Evolutionary conservation across 2,888 invertebrate genomes (phyloP), one percentile per base, ranked within the genome.

Genomic region (Rhabditoides inermis): DNA sequence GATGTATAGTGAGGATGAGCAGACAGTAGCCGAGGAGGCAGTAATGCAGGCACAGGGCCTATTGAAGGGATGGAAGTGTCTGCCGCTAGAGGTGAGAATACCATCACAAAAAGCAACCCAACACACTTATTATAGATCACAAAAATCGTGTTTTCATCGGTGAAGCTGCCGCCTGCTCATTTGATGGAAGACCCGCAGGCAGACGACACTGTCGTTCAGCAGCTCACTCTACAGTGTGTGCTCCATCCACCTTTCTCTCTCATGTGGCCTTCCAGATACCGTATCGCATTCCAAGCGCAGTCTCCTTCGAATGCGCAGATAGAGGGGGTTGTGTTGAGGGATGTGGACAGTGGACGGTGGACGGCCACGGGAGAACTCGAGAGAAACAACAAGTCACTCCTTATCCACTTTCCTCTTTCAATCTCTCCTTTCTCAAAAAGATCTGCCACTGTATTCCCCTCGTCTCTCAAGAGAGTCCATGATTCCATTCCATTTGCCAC

Each of bases 351-450:
- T 3, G 51, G 53, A 6, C 28, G 41, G 23, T 62, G 61, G 60
- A 49, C 41, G n/a, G 53, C 55, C 18, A 52, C 60, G 2, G 63
- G 61, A n/a, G 65, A 63, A 53, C 52, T 65, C 27, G 68, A 68
- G 32, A 54, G 68, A 32, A 65, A 68, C 44, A 68, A 68, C 45
- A 60, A 53, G 67, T 64, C 5, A 28, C 45, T 47, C 12, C 15
- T n/a, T n/a, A n/a, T n/a, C n/a, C n/a, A n/a, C n/a, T n/a, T n/a
- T n/a, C n/a, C n/a, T n/a, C n/a, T n/a, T n/a, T n/a, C n/a, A n/a
- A n/a, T n/a, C n/a, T n/a, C n/a, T n/a, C n/a, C n/a, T n/a, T n/a
- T n/a, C n/a, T n/a, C n/a, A n/a, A n/a, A n/a, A n/a, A n/a, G n/a
- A n/a, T n/a, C n/a, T n/a, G n/a, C n/a, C n/a, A n/a, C n/a, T n/a